Base-by-base conservation (phyloP, 2,888 invertebrate genomes). In the Stegana nigrithorax region DNA sequence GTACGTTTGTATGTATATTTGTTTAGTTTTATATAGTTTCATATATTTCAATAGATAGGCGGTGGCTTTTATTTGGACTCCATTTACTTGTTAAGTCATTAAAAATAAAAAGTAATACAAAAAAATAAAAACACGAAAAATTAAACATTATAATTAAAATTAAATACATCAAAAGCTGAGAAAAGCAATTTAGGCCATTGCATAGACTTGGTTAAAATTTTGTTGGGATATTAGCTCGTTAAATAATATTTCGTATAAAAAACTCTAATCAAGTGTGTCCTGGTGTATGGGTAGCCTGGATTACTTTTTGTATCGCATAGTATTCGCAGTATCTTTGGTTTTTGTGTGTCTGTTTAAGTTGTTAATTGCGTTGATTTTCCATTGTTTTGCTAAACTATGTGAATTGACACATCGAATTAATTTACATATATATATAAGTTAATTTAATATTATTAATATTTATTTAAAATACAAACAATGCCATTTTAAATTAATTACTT, bases 31-130 rank as follows among this genome's bases (percentile, higher is more conserved):
- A 21, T 45, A 26, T 51, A 50, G 2, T 6, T 58, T 29, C 17
- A n/a, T 1, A 8, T 39, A 14, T 39, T 56, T 57, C 29, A 6
- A 47, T 60, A 56, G 57, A 53, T 45, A 82, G 81, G 81, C 81
- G 81, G 81, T 82, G 81, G 81, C 81, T 76, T 82, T 81, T 78
- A 77, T 71, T 83, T 82, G 81, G 81, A 82, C 81, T 81, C 77
- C 78, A 78, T 80, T 82, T 81, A 73, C 67, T 77, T 70, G 71
- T 73, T 77, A 75, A 75, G 75, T 79, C 77, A 73, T 63, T 77
- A 70, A 19, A 21, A 36, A 19, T 36, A 53, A 44, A 25, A 14
- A 14, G n/a, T 58, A 32, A 73, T 26, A 32, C 47, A 17, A 45
- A 51, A 27, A 4, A n/a, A 6, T n/a, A n/a, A 26, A 58, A 39